Evolutionary conservation across 2,113 vertebrate genomes (phyloP).

Genomic region (Glareola pratincola): DNA sequence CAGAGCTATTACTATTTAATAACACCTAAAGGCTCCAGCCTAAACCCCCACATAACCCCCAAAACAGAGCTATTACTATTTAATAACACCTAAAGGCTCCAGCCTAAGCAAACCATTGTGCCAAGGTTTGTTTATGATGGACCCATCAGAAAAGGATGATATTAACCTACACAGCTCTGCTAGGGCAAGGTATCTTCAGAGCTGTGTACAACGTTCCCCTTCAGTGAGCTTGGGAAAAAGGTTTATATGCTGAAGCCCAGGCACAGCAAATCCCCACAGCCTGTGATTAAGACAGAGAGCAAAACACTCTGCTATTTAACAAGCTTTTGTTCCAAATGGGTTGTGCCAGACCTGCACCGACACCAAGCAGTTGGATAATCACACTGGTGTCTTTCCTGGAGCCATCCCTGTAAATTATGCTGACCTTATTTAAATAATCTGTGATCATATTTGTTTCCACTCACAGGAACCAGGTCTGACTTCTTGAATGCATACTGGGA

Average conservation of each 20-base stretch:
- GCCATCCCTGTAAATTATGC: not conserved
- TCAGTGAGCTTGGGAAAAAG: not conserved
- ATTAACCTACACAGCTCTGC: not conserved
- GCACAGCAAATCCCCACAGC: not conserved
- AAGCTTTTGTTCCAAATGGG: constrained; percentile 4
- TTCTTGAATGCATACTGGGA: not conserved
- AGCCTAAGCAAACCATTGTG: not conserved
- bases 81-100: not conserved
- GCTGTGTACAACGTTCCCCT: not conserved
- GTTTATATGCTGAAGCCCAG: not conserved
- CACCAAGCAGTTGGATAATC: constrained; percentile 21
- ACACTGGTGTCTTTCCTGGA: not conserved
- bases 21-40: not conserved
- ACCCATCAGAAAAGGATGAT: not conserved
- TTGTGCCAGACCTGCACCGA: constrained; percentile 10
- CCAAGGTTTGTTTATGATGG: not conserved
- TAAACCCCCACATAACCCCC: not conserved
- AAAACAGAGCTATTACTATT: not conserved
- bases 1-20: not conserved
- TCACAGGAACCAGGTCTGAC: not conserved
- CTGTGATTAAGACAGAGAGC: not conserved
- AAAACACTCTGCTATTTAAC: not conserved
- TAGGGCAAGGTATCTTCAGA: not conserved
- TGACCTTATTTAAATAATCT: not conserved
- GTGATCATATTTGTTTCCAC: not conserved